Conservation (phyloP, 2,797 vertebrate species). For the Ctenopoma multispine region DNA sequence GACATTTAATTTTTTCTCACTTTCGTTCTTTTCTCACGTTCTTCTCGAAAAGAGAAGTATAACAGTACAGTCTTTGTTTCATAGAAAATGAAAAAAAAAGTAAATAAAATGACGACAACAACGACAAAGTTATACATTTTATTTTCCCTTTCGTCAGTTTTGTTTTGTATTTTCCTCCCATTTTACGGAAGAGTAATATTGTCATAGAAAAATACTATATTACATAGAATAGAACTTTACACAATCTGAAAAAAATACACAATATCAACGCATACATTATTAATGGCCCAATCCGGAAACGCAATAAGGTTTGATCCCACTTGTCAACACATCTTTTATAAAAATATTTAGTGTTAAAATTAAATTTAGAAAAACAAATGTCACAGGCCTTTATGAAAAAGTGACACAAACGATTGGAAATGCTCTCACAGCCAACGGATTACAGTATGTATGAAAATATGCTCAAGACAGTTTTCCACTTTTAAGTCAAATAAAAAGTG, state of each 20-base stretch:
- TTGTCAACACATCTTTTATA: slow-evolving; percentile 1
- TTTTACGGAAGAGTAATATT: slow-evolving; percentile 84
- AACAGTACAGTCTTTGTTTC: slow-evolving; percentile 83
- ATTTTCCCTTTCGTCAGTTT: slow-evolving; percentile 59
- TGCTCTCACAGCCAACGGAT: neutral
- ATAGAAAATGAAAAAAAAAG: slow-evolving; percentile 84
- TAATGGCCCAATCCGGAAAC: slow-evolving; percentile 60
- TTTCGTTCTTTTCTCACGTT: slow-evolving; percentile 75
- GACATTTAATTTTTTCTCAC: slow-evolving; percentile 73
- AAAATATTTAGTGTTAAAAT: neutral
- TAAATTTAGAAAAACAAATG: neutral
- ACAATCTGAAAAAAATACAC: slow-evolving; percentile 94
- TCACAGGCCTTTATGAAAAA: no score
- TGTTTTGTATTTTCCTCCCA: slow-evolving; percentile 84
- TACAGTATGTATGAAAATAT: no score
- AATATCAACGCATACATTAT: slow-evolving; percentile 81
- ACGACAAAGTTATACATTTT: slow-evolving; percentile 82
- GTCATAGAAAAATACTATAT: slow-evolving; percentile 94
- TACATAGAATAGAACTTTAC: slow-evolving; percentile 95
- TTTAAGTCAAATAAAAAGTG: no score
- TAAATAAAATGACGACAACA: slow-evolving; percentile 85
- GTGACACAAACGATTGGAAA: neutral
- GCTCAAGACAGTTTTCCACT: no score
- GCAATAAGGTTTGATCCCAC: neutral
- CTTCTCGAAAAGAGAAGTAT: slow-evolving; percentile 84